Conservation (phyloP, 2,797 vertebrate species). For the Melanogrammus aeglefinus region DNA sequence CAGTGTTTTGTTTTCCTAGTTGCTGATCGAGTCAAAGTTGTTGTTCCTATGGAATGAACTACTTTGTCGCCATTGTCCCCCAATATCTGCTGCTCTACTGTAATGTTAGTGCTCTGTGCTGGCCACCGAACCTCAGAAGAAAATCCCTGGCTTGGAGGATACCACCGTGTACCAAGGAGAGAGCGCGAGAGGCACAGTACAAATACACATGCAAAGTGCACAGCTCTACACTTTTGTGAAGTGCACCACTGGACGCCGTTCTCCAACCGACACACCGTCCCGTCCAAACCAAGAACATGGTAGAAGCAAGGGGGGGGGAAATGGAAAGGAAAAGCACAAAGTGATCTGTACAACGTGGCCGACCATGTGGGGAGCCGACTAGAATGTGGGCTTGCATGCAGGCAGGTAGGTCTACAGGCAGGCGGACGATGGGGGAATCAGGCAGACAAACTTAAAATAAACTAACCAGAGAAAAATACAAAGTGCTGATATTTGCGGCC, state of each 20-base stretch:
- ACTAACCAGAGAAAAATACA: slow-evolving; percentile 50
- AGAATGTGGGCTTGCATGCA: slow-evolving; percentile 62
- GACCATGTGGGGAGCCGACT: slow-evolving; percentile 48
- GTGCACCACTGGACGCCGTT: slow-evolving; percentile 51
- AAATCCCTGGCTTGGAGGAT: slow-evolving; percentile 41
- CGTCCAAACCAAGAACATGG: slow-evolving; percentile 66
- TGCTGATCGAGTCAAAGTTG: slow-evolving; percentile 13
- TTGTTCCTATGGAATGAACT: slow-evolving; percentile 32
- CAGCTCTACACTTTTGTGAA: slow-evolving; percentile 22
- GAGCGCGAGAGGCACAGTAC: slow-evolving; percentile 46
- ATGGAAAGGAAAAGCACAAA: slow-evolving; percentile 57
- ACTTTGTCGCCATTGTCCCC: slow-evolving; percentile 9
- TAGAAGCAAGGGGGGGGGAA: slow-evolving; percentile 51
- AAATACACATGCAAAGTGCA: not conserved
- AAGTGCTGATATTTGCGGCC: slow-evolving; percentile 54
- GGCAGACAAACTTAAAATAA: slow-evolving; percentile 46
- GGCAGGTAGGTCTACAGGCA: slow-evolving; percentile 60
- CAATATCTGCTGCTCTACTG: slow-evolving; percentile 21
- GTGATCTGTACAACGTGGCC: slow-evolving; percentile 64
- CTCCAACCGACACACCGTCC: slow-evolving; percentile 50
- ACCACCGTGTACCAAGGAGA: slow-evolving; percentile 32
- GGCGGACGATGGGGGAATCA: slow-evolving; percentile 61
- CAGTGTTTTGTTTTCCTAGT: slow-evolving; percentile 14
- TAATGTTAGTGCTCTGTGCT: slow-evolving; percentile 22
- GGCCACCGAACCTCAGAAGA: slow-evolving; percentile 34